Evolutionary conservation across 1,140 invertebrate genomes (phyloP), one percentile per base, ranked within the genome.

Genomic region (Cylas formicarius): DNA sequence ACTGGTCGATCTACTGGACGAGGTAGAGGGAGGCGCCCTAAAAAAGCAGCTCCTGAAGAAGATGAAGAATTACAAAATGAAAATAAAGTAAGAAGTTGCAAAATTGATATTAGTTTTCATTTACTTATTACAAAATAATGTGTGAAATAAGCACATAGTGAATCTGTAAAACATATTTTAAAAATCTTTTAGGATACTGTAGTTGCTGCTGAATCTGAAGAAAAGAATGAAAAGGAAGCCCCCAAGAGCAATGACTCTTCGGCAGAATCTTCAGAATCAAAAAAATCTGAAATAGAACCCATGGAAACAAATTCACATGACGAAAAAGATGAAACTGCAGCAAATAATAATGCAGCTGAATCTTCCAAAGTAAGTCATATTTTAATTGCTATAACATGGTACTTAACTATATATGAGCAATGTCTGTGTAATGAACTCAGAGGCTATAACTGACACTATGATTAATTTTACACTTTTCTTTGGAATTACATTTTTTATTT

Each of bases 241-340:
- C 39, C 38, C 11, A 51, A 58, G 40, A 56, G 60, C 33, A 44
- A 52, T 14, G 32, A 42, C 10, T 23, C 41, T 16, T 28, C 31
- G 20, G 52, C 37, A 5, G 33, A 44, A 32, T 31, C 24, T 21
- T 31, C 36, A 31, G 46, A 48, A 16, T 14, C 39, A n/a, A 48
- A n/a, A n/a, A n/a, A 58, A 31, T 41, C 49, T 26, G 52, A 55
- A 44, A 37, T 32, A 26, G 52, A 49, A 38, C 38, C 53, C 9
- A 53, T 52, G 33, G 59, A 63, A 46, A 59, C 57, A 16, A 63
- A 63, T 36, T 55, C 55, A 26, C 57, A 62, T 45, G 55, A 53
- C 8, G 58, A 60, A 23, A 62, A 61, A 38, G 60, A 64, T n/a
- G 61, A 66, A 46, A 19, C 56, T 16, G 62, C 50, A 11, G 62